phyloP scores from a whole-genome alignment of 2,888 invertebrate species.

The Elaeidobius kamerunicus region DNA sequence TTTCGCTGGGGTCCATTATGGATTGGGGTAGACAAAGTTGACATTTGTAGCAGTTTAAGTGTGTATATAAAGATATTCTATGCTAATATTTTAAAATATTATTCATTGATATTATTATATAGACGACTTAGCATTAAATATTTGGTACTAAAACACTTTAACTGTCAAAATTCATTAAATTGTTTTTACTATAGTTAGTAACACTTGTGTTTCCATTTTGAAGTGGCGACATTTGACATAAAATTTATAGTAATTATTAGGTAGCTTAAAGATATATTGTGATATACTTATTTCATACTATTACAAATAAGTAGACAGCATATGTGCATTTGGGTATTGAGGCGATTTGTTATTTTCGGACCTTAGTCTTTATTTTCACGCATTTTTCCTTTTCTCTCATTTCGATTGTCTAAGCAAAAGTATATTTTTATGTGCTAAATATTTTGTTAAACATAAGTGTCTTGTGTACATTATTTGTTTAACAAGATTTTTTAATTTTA shows the following conservation, averaged over 20 bases:
- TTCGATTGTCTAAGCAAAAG: neutral
- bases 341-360: too few species aligned
- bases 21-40: neutral
- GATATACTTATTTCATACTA: constrained; percentile 15
- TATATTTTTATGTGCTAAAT: neutral
- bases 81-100: neutral
- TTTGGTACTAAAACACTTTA: constrained; percentile 5
- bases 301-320: neutral
- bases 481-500: too few species aligned
- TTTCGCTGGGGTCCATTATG: neutral
- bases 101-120: neutral
- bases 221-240: constrained; percentile 28
- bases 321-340: too few species aligned
- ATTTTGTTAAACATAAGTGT: too few species aligned
- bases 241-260: constrained; percentile 17
- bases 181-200: constrained; percentile 1
- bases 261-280: constrained; percentile 27
- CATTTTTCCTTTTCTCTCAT: too few species aligned
- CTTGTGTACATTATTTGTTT: too few species aligned
- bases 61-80: neutral
- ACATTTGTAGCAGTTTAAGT: neutral
- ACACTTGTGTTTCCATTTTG: neutral
- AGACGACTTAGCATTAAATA: constrained; percentile 4
- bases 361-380: too few species aligned
- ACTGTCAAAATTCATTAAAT: constrained; percentile 3